phyloP scores from a whole-genome alignment of 2,888 invertebrate species.

The Cenopis cana region DNA sequence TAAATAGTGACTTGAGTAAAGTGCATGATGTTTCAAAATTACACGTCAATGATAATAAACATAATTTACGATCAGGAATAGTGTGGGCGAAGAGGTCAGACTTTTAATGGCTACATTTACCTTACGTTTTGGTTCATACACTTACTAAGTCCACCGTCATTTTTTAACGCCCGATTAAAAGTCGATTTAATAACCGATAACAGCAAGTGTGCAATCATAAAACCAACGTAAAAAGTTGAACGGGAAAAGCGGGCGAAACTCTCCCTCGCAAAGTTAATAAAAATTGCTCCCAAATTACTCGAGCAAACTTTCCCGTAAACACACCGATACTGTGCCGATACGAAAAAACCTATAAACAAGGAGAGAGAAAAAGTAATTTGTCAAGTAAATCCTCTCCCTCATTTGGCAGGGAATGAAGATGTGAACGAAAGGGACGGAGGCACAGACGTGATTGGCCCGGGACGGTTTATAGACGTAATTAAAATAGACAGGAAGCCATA shows the following conservation, averaged over 20 bases:
- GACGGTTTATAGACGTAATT: slow-evolving; percentile 60
- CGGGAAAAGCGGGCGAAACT: slow-evolving; percentile 65
- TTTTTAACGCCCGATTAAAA: slow-evolving; percentile 59
- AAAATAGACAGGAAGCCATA: slow-evolving; percentile 54
- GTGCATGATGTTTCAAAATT: slow-evolving; percentile 34
- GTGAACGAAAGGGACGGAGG: slow-evolving; percentile 51
- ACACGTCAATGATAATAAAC: slow-evolving; percentile 39
- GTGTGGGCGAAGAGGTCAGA: slow-evolving; percentile 43
- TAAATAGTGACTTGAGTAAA: too few relatives aligned
- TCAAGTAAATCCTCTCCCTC: slow-evolving; percentile 78
- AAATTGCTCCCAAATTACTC: slow-evolving; percentile 79
- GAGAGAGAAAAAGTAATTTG: slow-evolving; percentile 80
- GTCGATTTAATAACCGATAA: slow-evolving; percentile 73
- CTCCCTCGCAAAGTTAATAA: slow-evolving; percentile 75
- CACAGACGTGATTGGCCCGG: slow-evolving; percentile 52
- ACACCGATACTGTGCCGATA: slow-evolving; percentile 68
- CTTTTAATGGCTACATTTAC: slow-evolving; percentile 36
- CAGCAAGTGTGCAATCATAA: slow-evolving; percentile 67
- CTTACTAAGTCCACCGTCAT: slow-evolving; percentile 27
- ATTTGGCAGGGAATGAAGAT: slow-evolving; percentile 62
- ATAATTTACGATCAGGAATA: slow-evolving; percentile 30
- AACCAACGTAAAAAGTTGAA: slow-evolving; percentile 68
- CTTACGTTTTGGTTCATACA: neutral
- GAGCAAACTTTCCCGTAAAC: slow-evolving; percentile 72
- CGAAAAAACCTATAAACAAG: slow-evolving; percentile 63